These are phyloP conservation scores for Antheraea mylitta DNA, from an alignment of 1,140 invertebrate species.

Conservation along the genomic window DNA sequence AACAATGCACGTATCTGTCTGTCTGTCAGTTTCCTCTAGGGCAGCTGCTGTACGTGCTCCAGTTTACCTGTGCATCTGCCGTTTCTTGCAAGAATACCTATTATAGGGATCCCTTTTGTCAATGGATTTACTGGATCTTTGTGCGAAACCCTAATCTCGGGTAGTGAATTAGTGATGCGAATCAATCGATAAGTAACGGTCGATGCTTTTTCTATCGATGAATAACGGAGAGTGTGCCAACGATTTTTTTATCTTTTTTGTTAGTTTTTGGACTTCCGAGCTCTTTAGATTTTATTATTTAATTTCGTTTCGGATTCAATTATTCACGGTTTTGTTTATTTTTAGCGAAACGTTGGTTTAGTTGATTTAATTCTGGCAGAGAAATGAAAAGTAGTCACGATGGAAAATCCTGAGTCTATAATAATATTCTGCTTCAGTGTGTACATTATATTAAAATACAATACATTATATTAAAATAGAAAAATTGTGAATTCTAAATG, in stretches of 20 bases:
- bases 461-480: no score
- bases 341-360: neutral
- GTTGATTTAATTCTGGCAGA: no score
- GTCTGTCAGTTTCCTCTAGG: constrained; percentile 36
- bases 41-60: constrained; percentile 49
- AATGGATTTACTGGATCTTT: constrained; percentile 54
- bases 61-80: constrained; percentile 69
- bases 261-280: neutral
- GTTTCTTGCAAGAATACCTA: constrained; percentile 18
- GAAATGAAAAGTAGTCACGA: no score
- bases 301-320: neutral
- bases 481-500: no score
- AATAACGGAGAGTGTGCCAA: constrained; percentile 21
- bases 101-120: constrained; percentile 50
- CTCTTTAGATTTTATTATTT: neutral
- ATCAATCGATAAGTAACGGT: constrained; percentile 7
- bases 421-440: no score
- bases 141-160: constrained; percentile 49
- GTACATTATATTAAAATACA: no score
- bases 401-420: no score
- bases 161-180: constrained; percentile 33
- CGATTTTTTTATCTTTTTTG: constrained; percentile 2
- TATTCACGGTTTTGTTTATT: neutral
- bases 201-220: constrained; percentile 6
- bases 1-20: constrained; percentile 32